Percentiles rank a stretch among this genome's conserved stretches.
Evolutionary conservation across 2,888 invertebrate genomes (phyloP).

Genomic region (Melanotus villosus): DNA sequence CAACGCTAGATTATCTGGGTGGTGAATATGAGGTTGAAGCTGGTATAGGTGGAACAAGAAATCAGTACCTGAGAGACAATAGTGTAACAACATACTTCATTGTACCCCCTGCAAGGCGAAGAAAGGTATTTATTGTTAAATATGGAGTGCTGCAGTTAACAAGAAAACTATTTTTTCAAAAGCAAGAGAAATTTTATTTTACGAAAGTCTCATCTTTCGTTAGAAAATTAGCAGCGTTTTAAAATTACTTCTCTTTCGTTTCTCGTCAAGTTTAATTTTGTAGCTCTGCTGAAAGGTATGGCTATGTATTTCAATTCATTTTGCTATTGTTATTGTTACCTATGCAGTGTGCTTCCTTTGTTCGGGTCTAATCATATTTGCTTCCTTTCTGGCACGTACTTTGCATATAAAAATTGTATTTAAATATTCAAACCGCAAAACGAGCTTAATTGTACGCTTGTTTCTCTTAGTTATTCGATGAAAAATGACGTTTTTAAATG

Average conservation of each 20-base stretch:
- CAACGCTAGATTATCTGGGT: slow-evolving; percentile 87
- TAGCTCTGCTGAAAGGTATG: slow-evolving; percentile 44
- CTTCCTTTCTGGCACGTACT: slow-evolving; percentile 25
- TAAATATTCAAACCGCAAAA: neutral
- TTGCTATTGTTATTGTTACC: slow-evolving; percentile 19
- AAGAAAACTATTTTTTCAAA: too few species aligned
- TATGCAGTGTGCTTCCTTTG: slow-evolving; percentile 21
- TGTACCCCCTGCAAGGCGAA: slow-evolving; percentile 85
- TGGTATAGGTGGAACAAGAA: slow-evolving; percentile 86
- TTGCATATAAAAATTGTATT: slow-evolving; percentile 27
- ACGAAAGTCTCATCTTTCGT: neutral
- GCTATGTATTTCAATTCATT: slow-evolving; percentile 25
- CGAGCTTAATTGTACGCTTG: slow-evolving; percentile 11
- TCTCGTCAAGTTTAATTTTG: slow-evolving; percentile 22
- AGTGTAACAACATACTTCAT: slow-evolving; percentile 91
- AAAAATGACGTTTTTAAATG: too few species aligned
- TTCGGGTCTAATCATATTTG: slow-evolving; percentile 25
- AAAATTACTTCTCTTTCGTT: slow-evolving; percentile 6
- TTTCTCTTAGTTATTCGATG: too few species aligned
- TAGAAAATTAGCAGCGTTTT: too few species aligned
- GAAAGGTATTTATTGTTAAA: slow-evolving; percentile 76
- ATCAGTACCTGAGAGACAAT: slow-evolving; percentile 87
- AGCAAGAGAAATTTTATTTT: neutral
- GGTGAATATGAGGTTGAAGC: slow-evolving; percentile 94
- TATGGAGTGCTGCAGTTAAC: slow-evolving; percentile 5